phyloP scores from a whole-genome alignment of 2,888 invertebrate species.

The Pammene aurita region DNA sequence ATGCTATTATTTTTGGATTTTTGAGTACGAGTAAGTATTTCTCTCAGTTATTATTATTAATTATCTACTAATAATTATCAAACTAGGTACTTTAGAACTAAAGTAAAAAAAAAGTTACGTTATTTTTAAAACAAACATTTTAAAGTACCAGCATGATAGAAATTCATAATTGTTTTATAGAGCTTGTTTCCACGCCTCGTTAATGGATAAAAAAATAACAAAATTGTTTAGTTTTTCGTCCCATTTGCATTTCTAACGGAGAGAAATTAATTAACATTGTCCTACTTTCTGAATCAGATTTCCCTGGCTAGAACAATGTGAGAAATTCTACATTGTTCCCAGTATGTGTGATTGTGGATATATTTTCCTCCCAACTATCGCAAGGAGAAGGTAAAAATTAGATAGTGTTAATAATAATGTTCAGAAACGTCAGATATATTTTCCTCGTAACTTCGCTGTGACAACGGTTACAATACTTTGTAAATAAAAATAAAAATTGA shows the following conservation, averaged over 20 bases:
- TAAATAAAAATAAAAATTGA: too few relatives aligned
- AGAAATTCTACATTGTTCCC: neutral
- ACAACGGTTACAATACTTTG: too few relatives aligned
- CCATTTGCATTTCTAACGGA: constrained; percentile 31
- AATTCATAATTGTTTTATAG: neutral
- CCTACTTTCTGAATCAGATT: constrained; percentile 22
- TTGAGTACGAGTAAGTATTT: neutral
- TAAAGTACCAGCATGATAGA: neutral
- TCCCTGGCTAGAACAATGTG: constrained; percentile 18
- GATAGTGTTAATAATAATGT: too few relatives aligned
- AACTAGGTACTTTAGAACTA: too few relatives aligned
- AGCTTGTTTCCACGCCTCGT: neutral
- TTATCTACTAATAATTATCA: too few relatives aligned
- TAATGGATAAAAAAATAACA: constrained; percentile 26
- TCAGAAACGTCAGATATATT: too few relatives aligned
- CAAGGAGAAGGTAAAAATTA: too few relatives aligned
- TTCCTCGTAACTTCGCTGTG: too few relatives aligned
- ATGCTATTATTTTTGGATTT: neutral
- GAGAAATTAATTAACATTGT: constrained; percentile 28
- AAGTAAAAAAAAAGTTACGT: too few relatives aligned
- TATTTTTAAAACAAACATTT: too few relatives aligned
- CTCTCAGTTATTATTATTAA: too few relatives aligned
- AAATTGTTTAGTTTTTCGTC: constrained; percentile 13
- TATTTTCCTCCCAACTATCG: neutral
- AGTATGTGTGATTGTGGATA: neutral